Conservation (phyloP, 2,888 invertebrate genomes). For the Tineola bisselliella region DNA sequence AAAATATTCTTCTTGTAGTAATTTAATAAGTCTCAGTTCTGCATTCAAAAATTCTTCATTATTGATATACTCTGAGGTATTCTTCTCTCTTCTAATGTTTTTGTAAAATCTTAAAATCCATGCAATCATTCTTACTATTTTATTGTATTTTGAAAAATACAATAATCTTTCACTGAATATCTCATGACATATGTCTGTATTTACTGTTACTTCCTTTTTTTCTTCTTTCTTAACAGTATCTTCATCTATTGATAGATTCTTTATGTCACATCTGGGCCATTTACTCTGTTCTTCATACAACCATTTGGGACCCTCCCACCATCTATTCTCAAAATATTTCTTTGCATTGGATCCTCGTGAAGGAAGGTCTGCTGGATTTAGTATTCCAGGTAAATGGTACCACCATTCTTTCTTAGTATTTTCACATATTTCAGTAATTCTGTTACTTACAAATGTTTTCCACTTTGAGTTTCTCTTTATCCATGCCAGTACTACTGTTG, state of each 20-base stretch:
- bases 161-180: background rate
- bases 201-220: background rate
- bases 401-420: background rate
- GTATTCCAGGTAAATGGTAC: slow-evolving; percentile 12
- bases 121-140: slow-evolving; percentile 12
- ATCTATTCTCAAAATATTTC: background rate
- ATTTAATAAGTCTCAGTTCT: background rate
- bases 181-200: background rate
- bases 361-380: slow-evolving; percentile 14
- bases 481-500: background rate
- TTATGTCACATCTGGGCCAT: background rate
- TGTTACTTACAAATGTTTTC: slow-evolving; percentile 14
- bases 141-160: slow-evolving; percentile 13
- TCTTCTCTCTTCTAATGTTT: background rate
- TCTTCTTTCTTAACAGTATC: background rate
- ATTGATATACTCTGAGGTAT: background rate
- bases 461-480: background rate
- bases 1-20: background rate
- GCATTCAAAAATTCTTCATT: background rate
- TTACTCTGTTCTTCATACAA: background rate
- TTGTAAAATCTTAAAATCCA: slow-evolving; percentile 10
- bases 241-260: background rate
- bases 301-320: slow-evolving; percentile 15
- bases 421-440: slow-evolving; percentile 13
- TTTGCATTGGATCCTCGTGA: slow-evolving; percentile 13